Evolutionary conservation across 2,888 invertebrate genomes (phyloP).

Genomic region (Drosophila picticornis): DNA sequence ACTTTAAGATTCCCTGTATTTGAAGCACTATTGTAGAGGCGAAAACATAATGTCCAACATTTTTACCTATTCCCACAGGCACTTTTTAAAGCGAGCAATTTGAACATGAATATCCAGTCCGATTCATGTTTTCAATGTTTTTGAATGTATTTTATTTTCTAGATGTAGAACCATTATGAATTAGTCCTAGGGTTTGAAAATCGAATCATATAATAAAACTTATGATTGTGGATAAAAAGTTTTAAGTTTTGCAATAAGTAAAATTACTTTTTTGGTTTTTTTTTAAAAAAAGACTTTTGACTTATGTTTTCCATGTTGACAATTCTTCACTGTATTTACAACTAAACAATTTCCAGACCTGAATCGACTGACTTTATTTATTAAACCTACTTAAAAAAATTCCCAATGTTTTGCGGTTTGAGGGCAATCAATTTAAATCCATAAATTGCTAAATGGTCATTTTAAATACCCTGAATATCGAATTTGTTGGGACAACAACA

Average conservation of each 20-base stretch:
- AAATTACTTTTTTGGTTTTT: not conserved
- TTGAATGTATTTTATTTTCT: not conserved
- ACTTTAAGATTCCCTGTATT: not conserved
- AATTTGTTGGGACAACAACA: constrained; percentile 12
- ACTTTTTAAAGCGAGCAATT: not conserved
- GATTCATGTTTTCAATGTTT: not conserved
- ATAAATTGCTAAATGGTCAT: not conserved
- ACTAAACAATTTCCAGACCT: not conserved
- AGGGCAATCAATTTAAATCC: not conserved
- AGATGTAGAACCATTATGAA: not conserved
- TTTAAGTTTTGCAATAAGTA: not conserved
- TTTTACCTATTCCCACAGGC: not conserved
- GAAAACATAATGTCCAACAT: too few relatives aligned
- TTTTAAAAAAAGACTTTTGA: not conserved
- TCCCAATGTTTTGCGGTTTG: not conserved
- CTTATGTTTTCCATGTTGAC: not conserved
- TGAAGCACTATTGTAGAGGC: not conserved
- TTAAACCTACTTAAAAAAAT: not conserved
- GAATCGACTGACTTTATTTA: not conserved
- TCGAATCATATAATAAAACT: not conserved
- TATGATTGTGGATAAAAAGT: not conserved
- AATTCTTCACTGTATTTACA: not conserved
- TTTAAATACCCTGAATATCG: not conserved
- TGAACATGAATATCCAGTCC: not conserved
- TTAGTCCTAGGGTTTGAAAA: not conserved